phyloP scores from a whole-genome alignment of 2,113 vertebrate species.

The Strix uralensis region DNA sequence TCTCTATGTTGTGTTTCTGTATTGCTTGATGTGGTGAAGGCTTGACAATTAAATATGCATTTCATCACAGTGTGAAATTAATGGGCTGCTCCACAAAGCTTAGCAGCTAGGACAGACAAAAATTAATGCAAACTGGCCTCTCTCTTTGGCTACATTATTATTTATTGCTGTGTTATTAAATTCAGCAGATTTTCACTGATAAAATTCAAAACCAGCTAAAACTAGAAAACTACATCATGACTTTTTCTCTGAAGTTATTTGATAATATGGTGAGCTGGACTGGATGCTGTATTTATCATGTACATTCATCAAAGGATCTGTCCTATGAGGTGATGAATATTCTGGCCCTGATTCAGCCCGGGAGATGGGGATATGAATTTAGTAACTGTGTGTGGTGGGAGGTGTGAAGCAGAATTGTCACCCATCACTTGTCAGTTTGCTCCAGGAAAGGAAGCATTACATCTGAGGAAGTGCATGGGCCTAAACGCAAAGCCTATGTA shows the following conservation, averaged over 20 bases:
- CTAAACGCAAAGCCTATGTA: background rate
- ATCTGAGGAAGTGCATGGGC: background rate
- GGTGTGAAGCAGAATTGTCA: background rate
- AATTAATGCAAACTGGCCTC: background rate
- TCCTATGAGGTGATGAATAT: background rate
- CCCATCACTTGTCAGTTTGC: background rate
- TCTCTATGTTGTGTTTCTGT: background rate
- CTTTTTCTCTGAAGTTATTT: background rate
- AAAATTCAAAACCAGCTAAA: background rate
- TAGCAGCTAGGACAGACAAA: constrained; percentile 1
- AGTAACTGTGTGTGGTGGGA: background rate
- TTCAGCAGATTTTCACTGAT: background rate
- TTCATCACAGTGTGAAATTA: constrained; percentile 30
- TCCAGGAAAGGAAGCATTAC: background rate
- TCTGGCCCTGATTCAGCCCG: background rate
- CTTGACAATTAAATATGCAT: background rate
- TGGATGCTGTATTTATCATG: background rate
- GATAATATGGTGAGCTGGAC: background rate
- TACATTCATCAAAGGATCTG: background rate
- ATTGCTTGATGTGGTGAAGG: background rate
- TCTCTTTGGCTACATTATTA: constrained; percentile 35
- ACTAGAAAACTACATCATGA: background rate
- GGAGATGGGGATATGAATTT: background rate
- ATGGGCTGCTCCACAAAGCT: background rate
- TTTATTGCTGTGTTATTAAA: background rate